These are phyloP conservation scores for Aegithalos caudatus DNA, from an alignment of 2,113 vertebrate genomes.

Conservation along the genomic window DNA sequence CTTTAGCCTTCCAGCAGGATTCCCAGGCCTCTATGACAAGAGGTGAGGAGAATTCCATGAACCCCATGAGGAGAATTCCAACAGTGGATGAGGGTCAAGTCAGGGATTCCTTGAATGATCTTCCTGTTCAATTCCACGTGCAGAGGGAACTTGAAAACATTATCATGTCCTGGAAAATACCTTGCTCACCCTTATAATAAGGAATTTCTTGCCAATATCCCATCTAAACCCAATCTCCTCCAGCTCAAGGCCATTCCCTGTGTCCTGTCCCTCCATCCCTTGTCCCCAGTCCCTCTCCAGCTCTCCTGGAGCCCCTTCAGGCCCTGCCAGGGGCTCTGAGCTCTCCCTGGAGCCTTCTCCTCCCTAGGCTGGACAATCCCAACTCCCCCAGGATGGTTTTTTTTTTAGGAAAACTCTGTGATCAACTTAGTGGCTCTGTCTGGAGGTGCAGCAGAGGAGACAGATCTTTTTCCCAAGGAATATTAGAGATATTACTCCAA, in stretches of 20 bases:
- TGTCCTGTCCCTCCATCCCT: not conserved
- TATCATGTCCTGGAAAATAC: not conserved
- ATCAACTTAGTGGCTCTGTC: accelerated
- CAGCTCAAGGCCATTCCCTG: not conserved
- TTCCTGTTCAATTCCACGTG: not conserved
- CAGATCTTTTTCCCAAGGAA: not conserved
- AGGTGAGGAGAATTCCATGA: not conserved
- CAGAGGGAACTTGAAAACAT: not conserved
- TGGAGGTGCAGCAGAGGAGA: not conserved
- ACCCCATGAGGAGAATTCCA: not conserved
- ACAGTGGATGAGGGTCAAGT: not conserved
- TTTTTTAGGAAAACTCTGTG: not conserved
- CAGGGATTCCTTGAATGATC: not conserved
- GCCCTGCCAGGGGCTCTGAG: accelerated
- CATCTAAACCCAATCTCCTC: accelerated
- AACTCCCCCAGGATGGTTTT: not conserved
- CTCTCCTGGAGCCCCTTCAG: not conserved
- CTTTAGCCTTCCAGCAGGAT: not conserved
- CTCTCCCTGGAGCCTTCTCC: not conserved
- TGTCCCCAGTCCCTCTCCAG: not conserved
- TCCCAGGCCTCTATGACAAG: not conserved
- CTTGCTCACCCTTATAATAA: too few species aligned
- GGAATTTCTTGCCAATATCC: not conserved
- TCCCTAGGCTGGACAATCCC: not conserved
- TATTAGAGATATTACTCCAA: not conserved